Evolutionary conservation across 1,140 invertebrate species (phyloP).

Genomic region (Drosophila obscura): DNA sequence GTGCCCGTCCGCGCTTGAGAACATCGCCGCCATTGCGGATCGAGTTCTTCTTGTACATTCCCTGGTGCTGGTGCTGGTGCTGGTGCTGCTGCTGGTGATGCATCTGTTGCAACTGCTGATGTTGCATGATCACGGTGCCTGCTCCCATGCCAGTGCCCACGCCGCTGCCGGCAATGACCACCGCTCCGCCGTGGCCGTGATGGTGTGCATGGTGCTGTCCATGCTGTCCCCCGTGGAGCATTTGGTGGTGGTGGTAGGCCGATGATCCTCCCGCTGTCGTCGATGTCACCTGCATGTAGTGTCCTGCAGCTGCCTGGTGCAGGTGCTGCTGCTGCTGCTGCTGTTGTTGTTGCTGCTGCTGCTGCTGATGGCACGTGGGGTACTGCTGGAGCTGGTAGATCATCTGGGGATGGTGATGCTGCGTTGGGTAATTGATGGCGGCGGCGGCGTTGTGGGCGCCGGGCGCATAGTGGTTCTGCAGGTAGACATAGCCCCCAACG

Average conservation of each 20-base stretch:
- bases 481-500: constrained; percentile 80
- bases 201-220: constrained; percentile 79
- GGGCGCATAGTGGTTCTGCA: constrained; percentile 82
- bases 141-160: constrained; percentile 79
- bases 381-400: constrained; percentile 81
- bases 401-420: constrained; percentile 72
- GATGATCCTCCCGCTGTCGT: constrained; percentile 82
- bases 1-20: constrained; percentile 87
- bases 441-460: constrained; percentile 63
- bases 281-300: constrained; percentile 70
- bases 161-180: constrained; percentile 81
- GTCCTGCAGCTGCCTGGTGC: constrained; percentile 46
- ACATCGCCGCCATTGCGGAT: constrained; percentile 88
- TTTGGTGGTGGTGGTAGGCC: constrained; percentile 84
- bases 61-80: constrained; percentile 84
- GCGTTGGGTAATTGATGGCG: constrained; percentile 77
- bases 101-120: constrained; percentile 73
- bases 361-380: constrained; percentile 82
- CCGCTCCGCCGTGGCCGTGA: constrained; percentile 80
- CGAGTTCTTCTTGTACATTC: constrained; percentile 87
- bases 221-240: constrained; percentile 76
- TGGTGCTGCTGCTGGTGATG: constrained; percentile 80
- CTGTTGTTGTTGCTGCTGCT: constrained; percentile 62
- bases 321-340: constrained; percentile 62
- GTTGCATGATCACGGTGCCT: constrained; percentile 85